These are phyloP conservation scores for Silvanus unidentatus DNA, from an alignment of 2,888 invertebrate genomes.

Conservation along the genomic window DNA sequence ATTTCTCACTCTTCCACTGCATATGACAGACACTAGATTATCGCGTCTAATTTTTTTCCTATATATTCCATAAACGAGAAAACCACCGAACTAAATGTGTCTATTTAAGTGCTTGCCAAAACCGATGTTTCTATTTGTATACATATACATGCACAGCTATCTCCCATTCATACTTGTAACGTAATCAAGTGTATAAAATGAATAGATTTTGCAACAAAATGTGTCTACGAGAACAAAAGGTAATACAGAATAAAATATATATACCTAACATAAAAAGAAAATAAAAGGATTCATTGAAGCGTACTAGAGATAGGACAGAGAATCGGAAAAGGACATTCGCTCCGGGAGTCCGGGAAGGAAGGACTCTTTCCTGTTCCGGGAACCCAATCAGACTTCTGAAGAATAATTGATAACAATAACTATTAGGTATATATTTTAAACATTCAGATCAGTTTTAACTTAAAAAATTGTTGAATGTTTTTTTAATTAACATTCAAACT, in stretches of 20 bases:
- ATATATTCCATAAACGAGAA: too few species aligned
- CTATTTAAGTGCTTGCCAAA: too few species aligned
- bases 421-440: too few species aligned
- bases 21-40: constrained; percentile 34
- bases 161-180: too few species aligned
- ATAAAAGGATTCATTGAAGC: constrained; percentile 32
- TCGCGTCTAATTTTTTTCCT: not conserved
- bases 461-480: too few species aligned
- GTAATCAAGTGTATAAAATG: too few species aligned
- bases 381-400: constrained; percentile 42
- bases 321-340: constrained; percentile 46
- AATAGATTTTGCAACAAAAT: too few species aligned
- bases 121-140: too few species aligned
- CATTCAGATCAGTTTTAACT: too few species aligned
- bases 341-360: constrained; percentile 47
- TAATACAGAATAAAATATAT: constrained; percentile 16
- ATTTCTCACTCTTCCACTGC: constrained; percentile 16
- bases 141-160: too few species aligned
- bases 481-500: too few species aligned
- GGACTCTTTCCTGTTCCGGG: constrained; percentile 47
- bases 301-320: constrained; percentile 34
- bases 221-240: constrained; percentile 16
- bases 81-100: too few species aligned
- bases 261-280: constrained; percentile 29
- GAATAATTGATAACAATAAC: constrained; percentile 40